These are phyloP conservation scores for Drosophila putrida DNA, from an alignment of 2,888 invertebrate species.

Conservation along the genomic window DNA sequence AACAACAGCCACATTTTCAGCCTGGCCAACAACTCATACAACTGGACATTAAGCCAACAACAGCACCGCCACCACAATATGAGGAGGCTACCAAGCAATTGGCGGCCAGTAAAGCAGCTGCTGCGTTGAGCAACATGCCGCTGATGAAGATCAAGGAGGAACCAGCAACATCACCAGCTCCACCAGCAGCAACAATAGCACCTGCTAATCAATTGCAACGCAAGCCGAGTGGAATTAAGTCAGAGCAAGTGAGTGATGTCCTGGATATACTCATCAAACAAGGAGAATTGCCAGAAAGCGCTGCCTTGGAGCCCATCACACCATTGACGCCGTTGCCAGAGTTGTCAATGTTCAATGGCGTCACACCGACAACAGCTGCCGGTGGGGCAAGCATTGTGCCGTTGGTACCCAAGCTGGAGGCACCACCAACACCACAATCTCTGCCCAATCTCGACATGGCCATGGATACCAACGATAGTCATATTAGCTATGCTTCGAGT, in stretches of 20 bases:
- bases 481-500: constrained; percentile 35
- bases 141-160: constrained; percentile 81
- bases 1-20: constrained; percentile 74
- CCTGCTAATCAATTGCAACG: constrained; percentile 31
- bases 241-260: constrained; percentile 89
- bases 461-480: constrained; percentile 72
- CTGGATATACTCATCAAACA: constrained; percentile 97
- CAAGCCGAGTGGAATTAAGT: constrained; percentile 77
- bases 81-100: constrained; percentile 89
- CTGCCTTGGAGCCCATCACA: constrained; percentile 86
- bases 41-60: constrained; percentile 85
- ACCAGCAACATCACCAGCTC: constrained; percentile 48
- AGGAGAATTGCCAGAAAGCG: constrained; percentile 93
- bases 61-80: constrained; percentile 89
- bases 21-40: constrained; percentile 80
- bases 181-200: not conserved
- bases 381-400: constrained; percentile 64
- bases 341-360: constrained; percentile 53
- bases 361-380: constrained; percentile 55
- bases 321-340: constrained; percentile 64
- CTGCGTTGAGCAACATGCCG: constrained; percentile 62
- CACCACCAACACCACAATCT: constrained; percentile 65
- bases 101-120: constrained; percentile 80
- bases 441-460: constrained; percentile 54
- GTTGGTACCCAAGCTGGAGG: constrained; percentile 73